Evolutionary conservation across 2,888 invertebrate genomes (phyloP).

Genomic region (Andrena trimmerana): DNA sequence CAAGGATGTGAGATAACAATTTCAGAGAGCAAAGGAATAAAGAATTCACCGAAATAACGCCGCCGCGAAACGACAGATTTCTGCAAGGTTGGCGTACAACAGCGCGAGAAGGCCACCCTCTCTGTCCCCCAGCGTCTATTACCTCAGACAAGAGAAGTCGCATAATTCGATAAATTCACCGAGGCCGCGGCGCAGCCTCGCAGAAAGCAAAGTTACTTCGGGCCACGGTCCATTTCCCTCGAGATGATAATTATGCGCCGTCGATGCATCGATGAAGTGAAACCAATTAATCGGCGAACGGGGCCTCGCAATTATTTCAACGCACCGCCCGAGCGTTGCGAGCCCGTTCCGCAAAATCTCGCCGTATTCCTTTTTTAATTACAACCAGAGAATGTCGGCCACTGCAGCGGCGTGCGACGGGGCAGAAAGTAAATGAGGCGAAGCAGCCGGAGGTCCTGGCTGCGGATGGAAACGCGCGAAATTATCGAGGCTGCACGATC

Average conservation of each 20-base stretch:
- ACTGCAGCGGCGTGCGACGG: constrained; percentile 11
- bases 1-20: too few species aligned
- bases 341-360: not conserved
- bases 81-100: not conserved
- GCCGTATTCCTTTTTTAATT: constrained; percentile 30
- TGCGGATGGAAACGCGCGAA: constrained; percentile 22
- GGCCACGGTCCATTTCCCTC: constrained; percentile 28
- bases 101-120: not conserved
- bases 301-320: constrained; percentile 25
- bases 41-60: too few species aligned
- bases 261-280: constrained; percentile 30
- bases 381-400: constrained; percentile 29
- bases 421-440: constrained; percentile 41
- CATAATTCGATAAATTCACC: constrained; percentile 69
- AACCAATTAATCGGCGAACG: constrained; percentile 46
- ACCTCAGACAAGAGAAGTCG: constrained; percentile 19
- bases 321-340: not conserved
- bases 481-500: constrained; percentile 22
- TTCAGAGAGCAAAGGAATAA: too few species aligned
- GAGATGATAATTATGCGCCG: constrained; percentile 43
- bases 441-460: constrained; percentile 23
- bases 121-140: constrained; percentile 4
- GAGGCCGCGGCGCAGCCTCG: constrained; percentile 51
- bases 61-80: not conserved
- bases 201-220: constrained; percentile 64